phyloP scores from a whole-genome alignment of 2,797 vertebrate genomes.

The Tamandua tetradactyla region DNA sequence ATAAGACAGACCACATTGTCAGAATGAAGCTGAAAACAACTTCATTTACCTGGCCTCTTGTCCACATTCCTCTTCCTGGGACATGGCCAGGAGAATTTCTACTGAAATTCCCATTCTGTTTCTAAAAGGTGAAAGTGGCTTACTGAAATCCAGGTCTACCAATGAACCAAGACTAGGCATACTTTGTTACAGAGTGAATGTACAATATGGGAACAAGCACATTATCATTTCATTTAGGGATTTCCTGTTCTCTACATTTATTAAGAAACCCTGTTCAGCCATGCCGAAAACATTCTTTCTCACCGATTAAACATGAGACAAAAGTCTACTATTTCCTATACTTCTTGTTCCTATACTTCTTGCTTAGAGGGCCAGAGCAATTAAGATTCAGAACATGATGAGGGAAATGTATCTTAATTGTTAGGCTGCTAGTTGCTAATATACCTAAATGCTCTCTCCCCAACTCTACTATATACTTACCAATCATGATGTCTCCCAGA shows the following conservation, averaged over 20 bases:
- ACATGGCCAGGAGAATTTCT: background rate
- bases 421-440: background rate
- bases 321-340: conserved; percentile 12
- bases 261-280: background rate
- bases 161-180: background rate
- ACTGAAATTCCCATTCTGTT: background rate
- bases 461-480: background rate
- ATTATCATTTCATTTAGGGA: background rate
- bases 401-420: background rate
- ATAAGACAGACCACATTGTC: background rate
- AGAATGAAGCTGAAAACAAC: background rate
- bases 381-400: background rate
- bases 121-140: background rate
- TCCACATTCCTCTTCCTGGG: background rate
- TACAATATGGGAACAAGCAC: background rate
- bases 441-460: background rate
- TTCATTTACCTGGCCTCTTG: background rate
- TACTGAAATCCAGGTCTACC: background rate
- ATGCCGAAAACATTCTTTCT: background rate
- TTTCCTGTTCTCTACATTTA: conserved; percentile 19
- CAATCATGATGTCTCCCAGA: background rate
- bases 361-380: background rate
- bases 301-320: background rate
- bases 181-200: background rate
- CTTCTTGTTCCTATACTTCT: background rate